Evolutionary conservation across 2,797 vertebrate species (phyloP).

Genomic region (Eutrigla gurnardus): DNA sequence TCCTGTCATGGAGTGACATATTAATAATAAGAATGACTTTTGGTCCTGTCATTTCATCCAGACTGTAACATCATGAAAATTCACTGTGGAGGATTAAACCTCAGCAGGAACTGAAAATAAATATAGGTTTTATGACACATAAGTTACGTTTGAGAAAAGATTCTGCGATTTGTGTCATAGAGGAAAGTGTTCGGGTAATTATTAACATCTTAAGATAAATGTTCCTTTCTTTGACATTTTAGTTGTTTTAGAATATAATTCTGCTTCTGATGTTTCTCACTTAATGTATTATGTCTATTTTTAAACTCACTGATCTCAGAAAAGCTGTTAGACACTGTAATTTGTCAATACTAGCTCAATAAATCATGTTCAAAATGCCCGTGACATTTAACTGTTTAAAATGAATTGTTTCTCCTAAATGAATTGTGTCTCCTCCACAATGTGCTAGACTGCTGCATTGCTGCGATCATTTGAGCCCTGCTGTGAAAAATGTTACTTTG

Average conservation of each 20-base stretch:
- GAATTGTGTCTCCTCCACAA: slow-evolving; percentile 35
- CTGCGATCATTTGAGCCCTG: slow-evolving; percentile 31
- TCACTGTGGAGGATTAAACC: neutral
- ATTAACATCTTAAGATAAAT: neutral
- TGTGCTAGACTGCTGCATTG: slow-evolving; percentile 37
- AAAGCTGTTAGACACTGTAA: slow-evolving; percentile 31
- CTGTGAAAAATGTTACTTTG: slow-evolving; percentile 40
- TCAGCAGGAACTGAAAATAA: neutral
- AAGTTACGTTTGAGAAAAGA: slow-evolving; percentile 6
- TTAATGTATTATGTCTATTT: neutral
- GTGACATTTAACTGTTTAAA: slow-evolving; percentile 52
- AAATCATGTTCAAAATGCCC: slow-evolving; percentile 38
- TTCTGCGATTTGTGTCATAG: neutral
- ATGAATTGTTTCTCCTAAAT: slow-evolving; percentile 49
- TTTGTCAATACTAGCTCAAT: slow-evolving; percentile 32
- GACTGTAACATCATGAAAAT: neutral
- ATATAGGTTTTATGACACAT: neutral
- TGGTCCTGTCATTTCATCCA: neutral
- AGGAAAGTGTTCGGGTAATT: neutral
- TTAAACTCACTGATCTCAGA: slow-evolving; percentile 27
- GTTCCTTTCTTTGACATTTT: neutral
- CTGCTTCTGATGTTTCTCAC: neutral
- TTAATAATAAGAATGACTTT: neutral
- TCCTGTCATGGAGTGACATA: neutral
- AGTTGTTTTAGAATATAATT: slow-evolving; percentile 1